These are phyloP conservation scores for Mesitornis unicolor DNA, from an alignment of 2,113 vertebrate genomes.

Conservation along the genomic window DNA sequence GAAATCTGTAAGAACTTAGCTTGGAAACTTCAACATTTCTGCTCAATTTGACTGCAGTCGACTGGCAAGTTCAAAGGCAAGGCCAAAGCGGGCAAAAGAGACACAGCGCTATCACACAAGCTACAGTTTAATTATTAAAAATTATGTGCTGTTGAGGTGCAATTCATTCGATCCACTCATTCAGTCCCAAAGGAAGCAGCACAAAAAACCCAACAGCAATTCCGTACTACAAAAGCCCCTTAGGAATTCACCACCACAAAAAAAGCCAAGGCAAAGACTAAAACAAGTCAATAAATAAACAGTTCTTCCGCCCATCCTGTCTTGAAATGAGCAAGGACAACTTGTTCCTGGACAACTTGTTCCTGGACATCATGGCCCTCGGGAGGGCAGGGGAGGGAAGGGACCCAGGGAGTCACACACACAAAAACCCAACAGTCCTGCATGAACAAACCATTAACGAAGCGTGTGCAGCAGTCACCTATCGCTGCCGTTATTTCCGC, in stretches of 20 bases:
- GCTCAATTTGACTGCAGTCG: not conserved
- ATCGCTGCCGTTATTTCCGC: not conserved
- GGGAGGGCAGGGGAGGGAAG: not conserved
- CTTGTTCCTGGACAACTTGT: not conserved
- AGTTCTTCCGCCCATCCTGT: slow-evolving; percentile 6
- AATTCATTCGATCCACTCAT: not conserved
- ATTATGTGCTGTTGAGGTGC: accelerated
- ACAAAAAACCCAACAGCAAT: not conserved
- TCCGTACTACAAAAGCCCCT: not conserved
- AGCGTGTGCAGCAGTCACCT: not conserved
- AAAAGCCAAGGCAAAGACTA: not conserved
- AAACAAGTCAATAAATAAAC: slow-evolving; percentile 2
- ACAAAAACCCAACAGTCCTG: not conserved
- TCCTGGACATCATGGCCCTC: not conserved
- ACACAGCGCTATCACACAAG: not conserved
- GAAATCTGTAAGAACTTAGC: not conserved
- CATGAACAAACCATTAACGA: not conserved
- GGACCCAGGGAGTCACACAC: not conserved
- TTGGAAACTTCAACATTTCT: not conserved
- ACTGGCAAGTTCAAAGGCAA: not conserved
- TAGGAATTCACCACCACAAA: not conserved
- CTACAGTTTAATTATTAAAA: not conserved
- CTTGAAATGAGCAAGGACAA: not conserved
- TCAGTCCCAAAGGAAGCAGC: not conserved
- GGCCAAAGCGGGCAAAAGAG: not conserved